Base-by-base conservation (phyloP, 2,888 invertebrate species). In the Morinoia aosen region DNA sequence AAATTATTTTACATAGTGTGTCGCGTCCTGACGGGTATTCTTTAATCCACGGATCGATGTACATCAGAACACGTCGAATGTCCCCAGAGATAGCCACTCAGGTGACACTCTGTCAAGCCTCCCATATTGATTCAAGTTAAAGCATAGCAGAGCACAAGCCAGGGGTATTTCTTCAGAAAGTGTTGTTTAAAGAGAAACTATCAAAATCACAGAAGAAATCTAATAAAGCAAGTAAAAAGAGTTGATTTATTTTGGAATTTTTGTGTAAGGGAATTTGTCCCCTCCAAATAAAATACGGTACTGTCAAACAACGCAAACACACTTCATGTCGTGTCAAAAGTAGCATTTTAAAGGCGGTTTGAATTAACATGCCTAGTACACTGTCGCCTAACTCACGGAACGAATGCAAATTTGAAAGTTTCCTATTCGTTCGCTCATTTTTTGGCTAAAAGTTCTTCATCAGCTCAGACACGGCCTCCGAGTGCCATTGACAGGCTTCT, bases 361-460 rank as follows among this genome's bases (percentile, higher is more conserved):
- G 64, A 11, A 64, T 64, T 64, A 64, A 19, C 25, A 64, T 64
- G 64, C 64, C 5, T 12, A 11, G 64, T 64, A 19, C 64, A 64
- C 64, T 19, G 64, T 64, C 64, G 64, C 25, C 64, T 25, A 64
- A 25, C 64, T 64, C 64, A 64, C 64, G 64, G 7, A 64, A 64
- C 64, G 64, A 64, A 64, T 64, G 64, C 64, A 64, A 64, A 64
- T 64, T 64, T 64, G 25, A 5, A 64, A 64, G 64, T 64, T 64
- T 64, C 64, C 19, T 64, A 64, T 64, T 64, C 64, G 64, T 12
- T 64, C 64, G 12, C 25, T 64, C 64, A 64, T 64, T 64, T 64
- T 64, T 64, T 64, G 64, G 64, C 64, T 64, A 64, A 64, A 64
- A 64, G 64, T 64, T 64, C 64, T 64, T 64, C 64, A 64, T 64